Evolutionary conservation across 2,797 vertebrate species (phyloP).

Genomic region (Enteromius viviparus): DNA sequence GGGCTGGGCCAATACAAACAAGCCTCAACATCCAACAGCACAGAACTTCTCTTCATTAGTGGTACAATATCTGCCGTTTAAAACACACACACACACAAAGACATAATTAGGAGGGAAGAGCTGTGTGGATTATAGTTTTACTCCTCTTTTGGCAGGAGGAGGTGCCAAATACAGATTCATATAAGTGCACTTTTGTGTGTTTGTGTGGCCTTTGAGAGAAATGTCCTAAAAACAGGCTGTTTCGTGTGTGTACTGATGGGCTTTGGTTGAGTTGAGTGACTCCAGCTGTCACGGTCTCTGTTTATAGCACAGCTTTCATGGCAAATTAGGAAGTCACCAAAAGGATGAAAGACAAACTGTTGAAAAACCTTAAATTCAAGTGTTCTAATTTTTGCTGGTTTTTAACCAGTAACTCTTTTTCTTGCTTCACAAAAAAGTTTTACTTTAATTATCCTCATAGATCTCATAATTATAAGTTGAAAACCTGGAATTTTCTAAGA

Average conservation of each 20-base stretch:
- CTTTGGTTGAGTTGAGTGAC: conserved; percentile 47
- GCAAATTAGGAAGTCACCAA: conserved; percentile 29
- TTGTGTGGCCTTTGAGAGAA: conserved; percentile 14
- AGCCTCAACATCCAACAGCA: conserved; percentile 53
- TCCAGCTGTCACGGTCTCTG: conserved; percentile 52
- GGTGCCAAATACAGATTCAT: conserved; percentile 24
- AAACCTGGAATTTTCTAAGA: not conserved
- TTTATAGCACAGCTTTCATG: conserved; percentile 33
- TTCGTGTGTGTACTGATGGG: conserved; percentile 21
- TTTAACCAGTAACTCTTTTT: not conserved
- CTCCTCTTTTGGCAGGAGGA: conserved; percentile 18
- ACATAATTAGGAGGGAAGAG: conserved; percentile 5
- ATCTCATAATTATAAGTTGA: not conserved
- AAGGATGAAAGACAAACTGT: not conserved
- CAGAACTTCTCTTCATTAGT: conserved; percentile 78
- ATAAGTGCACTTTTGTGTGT: conserved; percentile 22
- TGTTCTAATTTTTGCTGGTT: not conserved
- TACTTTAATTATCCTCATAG: not conserved
- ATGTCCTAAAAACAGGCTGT: not conserved
- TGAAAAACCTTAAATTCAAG: conserved; percentile 10
- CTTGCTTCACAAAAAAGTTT: not conserved
- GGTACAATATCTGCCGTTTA: conserved; percentile 74
- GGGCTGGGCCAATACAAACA: conserved; percentile 70
- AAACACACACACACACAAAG: conserved; percentile 6
- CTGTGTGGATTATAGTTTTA: conserved; percentile 9